Base-by-base conservation (phyloP, 2,797 vertebrate genomes). In the Natrix natrix region DNA sequence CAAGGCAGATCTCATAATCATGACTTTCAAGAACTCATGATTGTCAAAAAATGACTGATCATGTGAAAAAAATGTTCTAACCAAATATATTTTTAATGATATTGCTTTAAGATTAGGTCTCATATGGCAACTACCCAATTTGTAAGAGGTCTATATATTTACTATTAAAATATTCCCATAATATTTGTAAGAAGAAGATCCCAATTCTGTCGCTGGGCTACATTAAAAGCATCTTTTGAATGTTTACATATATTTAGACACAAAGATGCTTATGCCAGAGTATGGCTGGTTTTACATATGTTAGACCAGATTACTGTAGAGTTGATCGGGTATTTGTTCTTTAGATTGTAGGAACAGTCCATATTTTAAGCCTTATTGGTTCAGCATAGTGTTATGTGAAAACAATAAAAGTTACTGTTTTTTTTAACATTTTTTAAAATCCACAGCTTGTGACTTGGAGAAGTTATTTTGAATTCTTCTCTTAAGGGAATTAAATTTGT, bases 1-100 rank as follows among this genome's bases (percentile, higher is more conserved):
- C 89, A 94, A 91, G 11, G 26, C 88, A 92, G 14, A 90, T 86
- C 88, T 48, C 66, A 90, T 56, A 90, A 83, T 52, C n/a, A 90
- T 92, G 66, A 2, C 60, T 55, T 87, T 66, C 56, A 1, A 26
- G 86, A 59, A 52, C 78, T 92, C 91, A 92, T 69, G 74, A 69
- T 89, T 91, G 43, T 56, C 20, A 37, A 14, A 26, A 60, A 61
- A 24, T n/a, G 43, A 56, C 69, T 89, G 69, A 93, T 13, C 48
- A 66, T 54, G 61, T 86, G 92, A 93, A 88, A 87, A 92, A 52
- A 90, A 87, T n/a, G 86, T 32, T 0, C 48, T 37, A 92, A 89
- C 4, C 89, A 92, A 91, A 91, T 86, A 89, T 91, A 88, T 63
- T 63, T 10, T 0, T n/a, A 52, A 86, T 32, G 92, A 20, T 2